Evolutionary conservation across 1,140 invertebrate species (phyloP), one percentile per base, ranked within the genome.

Genomic region (Cyphomyrmex costatus): DNA sequence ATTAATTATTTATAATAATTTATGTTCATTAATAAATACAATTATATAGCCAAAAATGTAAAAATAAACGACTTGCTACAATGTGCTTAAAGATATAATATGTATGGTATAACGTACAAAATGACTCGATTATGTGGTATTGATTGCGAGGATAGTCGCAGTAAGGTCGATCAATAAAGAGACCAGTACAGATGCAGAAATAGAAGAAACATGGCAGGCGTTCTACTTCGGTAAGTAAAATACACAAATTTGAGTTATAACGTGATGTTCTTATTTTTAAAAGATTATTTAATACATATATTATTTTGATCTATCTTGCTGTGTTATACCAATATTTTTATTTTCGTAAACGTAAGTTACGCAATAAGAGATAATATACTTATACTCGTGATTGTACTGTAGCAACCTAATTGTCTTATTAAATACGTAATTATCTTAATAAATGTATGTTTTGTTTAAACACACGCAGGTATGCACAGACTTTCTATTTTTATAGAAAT

Each of bases 131-230:
- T 88, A n/a, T n/a, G n/a, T n/a, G n/a, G n/a, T n/a, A 91, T 91
- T 46, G 91, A 91, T 89, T 68, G 21, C 36, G 42, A 71, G 46
- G 10, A 83, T 83, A 68, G 66, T 77, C 46, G 58, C 61, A 66
- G 79, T 61, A 30, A 79, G 76, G 73, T 58, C 89, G 92, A 95
- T 95, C 94, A 94, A 94, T 95, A 94, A 91, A 30, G 56, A 91
- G 63, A 66, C 87, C 88, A 92, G 88, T 89, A 33, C 71, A 90
- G 85, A 78, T 84, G 61, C 58, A 89, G 56, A 30, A 58, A 14
- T 63, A 14, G 77, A 89, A 78, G 65, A 88, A 90, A 88, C 89
- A 95, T 95, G 94, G 92, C 94, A 85, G 91, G 90, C 86, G 73
- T 91, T 78, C 77, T 95, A 61, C 92, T 95, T 80, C 91, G 92